Base-by-base conservation (phyloP, 2,797 vertebrate genomes). In the Harpagifer antarcticus region DNA sequence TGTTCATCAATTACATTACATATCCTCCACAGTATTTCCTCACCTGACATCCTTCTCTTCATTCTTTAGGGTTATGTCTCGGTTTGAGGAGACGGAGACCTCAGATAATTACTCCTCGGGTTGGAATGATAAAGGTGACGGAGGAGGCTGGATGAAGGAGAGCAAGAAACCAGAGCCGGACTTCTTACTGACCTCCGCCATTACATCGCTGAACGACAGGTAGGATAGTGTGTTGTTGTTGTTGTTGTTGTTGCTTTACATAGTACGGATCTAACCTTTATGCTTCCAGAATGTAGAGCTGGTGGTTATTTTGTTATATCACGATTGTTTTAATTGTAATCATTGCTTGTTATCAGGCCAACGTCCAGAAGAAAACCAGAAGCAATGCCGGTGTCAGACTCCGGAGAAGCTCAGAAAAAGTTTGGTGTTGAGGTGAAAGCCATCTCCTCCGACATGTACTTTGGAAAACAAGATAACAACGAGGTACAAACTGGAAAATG, bases 371-470 rank as follows among this genome's bases (percentile, higher is more conserved):
- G 96, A 81, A 99, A 98, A 90, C 91, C 93, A 0, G 97, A 99
- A 2, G 72, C 74, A 0, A 90, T 92, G 10, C 85, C 91, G 0
- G 16, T 72, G 6, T 53, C 67, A 0, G 90, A 81, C 42, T 91
- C 93, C 0, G 95, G 96, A 13, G 97, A 99, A 33, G 97, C 97
- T 45, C 97, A 94, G 86, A 97, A 92, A 70, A 99, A 99, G 85
- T 99, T 98, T 81, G 98, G 97, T 57, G 90, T 94, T 0, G 93
- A 96, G 0, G 94, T 94, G 63, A 99, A 97, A 91, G 94, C 97
- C 54, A 99, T 99, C 80, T 99, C 98, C 0, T 99, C 98, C 40
- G 98, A 99, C 74, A 99, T 98, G 97, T 99, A 95, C 90, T 99
- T 99, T 71, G 98, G 97, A 76, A 97, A 96, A 82, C 97, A 97